phyloP scores from a whole-genome alignment of 2,797 vertebrate genomes.

The Ficedula albicollis region DNA sequence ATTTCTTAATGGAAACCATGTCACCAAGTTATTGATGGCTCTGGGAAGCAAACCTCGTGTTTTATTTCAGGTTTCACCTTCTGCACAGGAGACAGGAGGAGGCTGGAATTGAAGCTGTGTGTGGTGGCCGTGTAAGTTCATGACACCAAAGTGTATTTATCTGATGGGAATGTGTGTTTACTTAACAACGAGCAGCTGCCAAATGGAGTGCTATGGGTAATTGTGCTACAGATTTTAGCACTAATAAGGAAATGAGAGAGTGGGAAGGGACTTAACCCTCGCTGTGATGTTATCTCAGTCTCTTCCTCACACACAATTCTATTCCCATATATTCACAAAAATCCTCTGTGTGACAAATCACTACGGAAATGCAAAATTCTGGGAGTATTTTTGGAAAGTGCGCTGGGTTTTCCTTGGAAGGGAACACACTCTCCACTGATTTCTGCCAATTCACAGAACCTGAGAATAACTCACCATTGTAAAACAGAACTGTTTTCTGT shows the following conservation, averaged over 20 bases:
- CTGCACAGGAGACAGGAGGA: conserved; percentile 63
- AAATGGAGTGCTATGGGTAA: not conserved
- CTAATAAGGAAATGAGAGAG: conserved; percentile 15
- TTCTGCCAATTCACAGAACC: conserved; percentile 62
- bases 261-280: not conserved
- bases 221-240: not conserved
- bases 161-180: conserved; percentile 65
- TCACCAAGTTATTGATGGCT: not conserved
- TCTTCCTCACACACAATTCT: not conserved
- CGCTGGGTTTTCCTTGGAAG: not conserved
- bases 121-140: conserved; percentile 64
- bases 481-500: not conserved
- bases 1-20: not conserved
- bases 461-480: conserved; percentile 42
- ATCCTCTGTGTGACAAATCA: not conserved
- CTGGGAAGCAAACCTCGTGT: not conserved
- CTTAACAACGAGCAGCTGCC: not conserved
- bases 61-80: conserved; percentile 63
- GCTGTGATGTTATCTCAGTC: not conserved
- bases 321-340: not conserved
- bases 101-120: conserved; percentile 60
- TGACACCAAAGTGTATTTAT: conserved; percentile 71
- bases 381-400: not conserved
- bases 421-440: not conserved
- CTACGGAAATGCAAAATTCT: not conserved